A percentile compares a stretch with the other conserved stretches of the same genome.
Conservation (phyloP, 2,888 invertebrate genomes). For the Nomada hirtipes region DNA sequence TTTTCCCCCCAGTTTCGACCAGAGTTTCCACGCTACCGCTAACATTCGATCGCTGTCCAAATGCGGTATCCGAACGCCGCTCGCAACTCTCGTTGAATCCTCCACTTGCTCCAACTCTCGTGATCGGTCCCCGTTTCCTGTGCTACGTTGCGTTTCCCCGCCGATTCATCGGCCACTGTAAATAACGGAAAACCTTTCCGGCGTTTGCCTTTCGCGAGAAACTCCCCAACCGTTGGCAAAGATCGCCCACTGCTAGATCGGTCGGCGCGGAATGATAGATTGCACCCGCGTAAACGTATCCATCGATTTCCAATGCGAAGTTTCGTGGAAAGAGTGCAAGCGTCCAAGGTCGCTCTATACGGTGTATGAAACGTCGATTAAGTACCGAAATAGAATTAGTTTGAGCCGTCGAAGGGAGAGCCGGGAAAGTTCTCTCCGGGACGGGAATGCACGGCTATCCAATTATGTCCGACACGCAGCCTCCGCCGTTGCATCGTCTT, state of each 20-base stretch:
- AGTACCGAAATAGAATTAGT: slow-evolving; percentile 24
- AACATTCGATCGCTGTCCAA: slow-evolving; percentile 58
- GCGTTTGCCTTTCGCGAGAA: too few relatives aligned
- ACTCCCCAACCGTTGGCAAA: too few relatives aligned
- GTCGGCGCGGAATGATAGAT: too few relatives aligned
- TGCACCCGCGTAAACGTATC: too few relatives aligned
- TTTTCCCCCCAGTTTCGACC: slow-evolving; percentile 62
- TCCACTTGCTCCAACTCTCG: neutral
- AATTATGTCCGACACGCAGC: slow-evolving; percentile 60
- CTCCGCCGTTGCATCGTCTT: slow-evolving; percentile 38
- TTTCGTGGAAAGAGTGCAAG: neutral
- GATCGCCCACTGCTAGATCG: too few relatives aligned
- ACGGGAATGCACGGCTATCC: slow-evolving; percentile 19
- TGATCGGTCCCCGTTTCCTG: neutral
- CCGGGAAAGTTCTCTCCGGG: slow-evolving; percentile 21
- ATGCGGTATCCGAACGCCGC: slow-evolving; percentile 28
- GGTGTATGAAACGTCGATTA: slow-evolving; percentile 31
- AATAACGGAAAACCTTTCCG: slow-evolving; percentile 2
- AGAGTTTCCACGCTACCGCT: slow-evolving; percentile 50
- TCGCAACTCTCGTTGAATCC: slow-evolving; percentile 1
- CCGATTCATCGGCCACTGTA: slow-evolving; percentile 49
- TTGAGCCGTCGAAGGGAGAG: slow-evolving; percentile 9
- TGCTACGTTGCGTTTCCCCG: neutral
- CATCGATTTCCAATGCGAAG: too few relatives aligned
- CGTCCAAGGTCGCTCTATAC: neutral